A percentile compares a stretch with the other conserved stretches of the same genome.
Conservation (phyloP, 2,888 invertebrate species). For the Catocala fraxini region DNA sequence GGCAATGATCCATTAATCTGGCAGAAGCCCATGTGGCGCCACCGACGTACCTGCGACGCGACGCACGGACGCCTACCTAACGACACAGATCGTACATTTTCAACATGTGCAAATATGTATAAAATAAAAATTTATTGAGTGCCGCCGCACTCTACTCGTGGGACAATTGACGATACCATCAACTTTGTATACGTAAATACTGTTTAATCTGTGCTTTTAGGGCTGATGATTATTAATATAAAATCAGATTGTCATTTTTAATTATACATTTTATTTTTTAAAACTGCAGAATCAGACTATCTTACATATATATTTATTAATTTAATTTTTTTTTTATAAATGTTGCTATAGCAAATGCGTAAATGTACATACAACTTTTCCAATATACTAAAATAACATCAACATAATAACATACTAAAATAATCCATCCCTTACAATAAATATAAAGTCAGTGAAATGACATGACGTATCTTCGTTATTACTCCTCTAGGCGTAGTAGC, state of each 20-base stretch:
- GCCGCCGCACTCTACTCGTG: constrained; percentile 26
- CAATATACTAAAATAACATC: constrained; percentile 3
- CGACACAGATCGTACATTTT: constrained; percentile 76
- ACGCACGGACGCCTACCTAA: constrained; percentile 85
- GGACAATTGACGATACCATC: constrained; percentile 24
- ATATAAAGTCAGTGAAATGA: constrained; percentile 46
- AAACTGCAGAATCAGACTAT: too few relatives aligned
- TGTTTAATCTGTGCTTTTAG: constrained; percentile 2
- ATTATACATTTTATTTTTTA: too few relatives aligned
- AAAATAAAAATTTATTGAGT: constrained; percentile 54
- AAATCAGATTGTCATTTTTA: neutral
- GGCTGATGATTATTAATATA: neutral
- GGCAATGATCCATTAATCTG: constrained; percentile 95
- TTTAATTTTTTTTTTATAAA: too few relatives aligned
- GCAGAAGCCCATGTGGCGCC: constrained; percentile 94
- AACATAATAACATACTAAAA: constrained; percentile 15
- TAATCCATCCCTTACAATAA: constrained; percentile 33
- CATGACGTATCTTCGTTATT: constrained; percentile 50
- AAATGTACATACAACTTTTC: neutral
- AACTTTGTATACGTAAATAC: constrained; percentile 6
- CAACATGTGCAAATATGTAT: constrained; percentile 71
- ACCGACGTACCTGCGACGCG: constrained; percentile 86
- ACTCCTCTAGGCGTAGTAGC: constrained; percentile 48
- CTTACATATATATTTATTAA: too few relatives aligned
- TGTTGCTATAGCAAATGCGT: neutral